Evolutionary conservation across 2,888 invertebrate species (phyloP).

Genomic region (Rugalucina vietnamica): DNA sequence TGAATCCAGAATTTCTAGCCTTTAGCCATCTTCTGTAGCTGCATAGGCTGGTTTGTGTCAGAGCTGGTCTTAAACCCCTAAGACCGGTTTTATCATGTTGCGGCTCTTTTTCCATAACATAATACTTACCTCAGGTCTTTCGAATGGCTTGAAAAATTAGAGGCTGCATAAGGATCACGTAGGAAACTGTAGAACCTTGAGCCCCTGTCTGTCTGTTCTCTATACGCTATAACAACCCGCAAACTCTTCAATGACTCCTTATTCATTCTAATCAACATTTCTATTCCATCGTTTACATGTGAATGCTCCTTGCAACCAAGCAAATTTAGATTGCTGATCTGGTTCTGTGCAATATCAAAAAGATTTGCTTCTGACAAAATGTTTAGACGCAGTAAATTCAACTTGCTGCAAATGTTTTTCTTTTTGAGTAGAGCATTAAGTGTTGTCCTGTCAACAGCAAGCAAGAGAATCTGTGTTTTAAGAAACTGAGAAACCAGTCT

Average conservation of each 20-base stretch:
- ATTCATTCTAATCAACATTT: background rate
- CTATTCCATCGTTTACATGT: background rate
- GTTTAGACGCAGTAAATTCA: background rate
- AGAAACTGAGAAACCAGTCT: background rate
- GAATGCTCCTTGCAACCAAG: background rate
- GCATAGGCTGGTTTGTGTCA: too few relatives aligned
- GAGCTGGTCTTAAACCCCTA: too few relatives aligned
- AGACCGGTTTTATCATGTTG: too few relatives aligned
- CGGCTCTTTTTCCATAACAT: too few relatives aligned
- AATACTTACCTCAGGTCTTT: too few relatives aligned
- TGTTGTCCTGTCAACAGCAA: background rate
- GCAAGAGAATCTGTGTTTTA: background rate
- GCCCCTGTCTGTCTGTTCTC: too few relatives aligned
- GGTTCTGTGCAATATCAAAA: background rate
- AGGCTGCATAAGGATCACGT: too few relatives aligned
- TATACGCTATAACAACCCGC: too few relatives aligned
- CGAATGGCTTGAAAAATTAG: too few relatives aligned
- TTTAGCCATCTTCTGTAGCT: too few relatives aligned
- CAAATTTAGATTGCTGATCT: background rate
- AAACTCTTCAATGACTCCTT: background rate
- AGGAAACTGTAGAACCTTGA: too few relatives aligned
- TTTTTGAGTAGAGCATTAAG: background rate
- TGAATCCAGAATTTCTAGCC: too few relatives aligned
- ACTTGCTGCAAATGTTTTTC: background rate
- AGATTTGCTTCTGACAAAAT: background rate